Base-by-base conservation (phyloP, 2,797 vertebrate species). In the Tarsius wallacei region DNA sequence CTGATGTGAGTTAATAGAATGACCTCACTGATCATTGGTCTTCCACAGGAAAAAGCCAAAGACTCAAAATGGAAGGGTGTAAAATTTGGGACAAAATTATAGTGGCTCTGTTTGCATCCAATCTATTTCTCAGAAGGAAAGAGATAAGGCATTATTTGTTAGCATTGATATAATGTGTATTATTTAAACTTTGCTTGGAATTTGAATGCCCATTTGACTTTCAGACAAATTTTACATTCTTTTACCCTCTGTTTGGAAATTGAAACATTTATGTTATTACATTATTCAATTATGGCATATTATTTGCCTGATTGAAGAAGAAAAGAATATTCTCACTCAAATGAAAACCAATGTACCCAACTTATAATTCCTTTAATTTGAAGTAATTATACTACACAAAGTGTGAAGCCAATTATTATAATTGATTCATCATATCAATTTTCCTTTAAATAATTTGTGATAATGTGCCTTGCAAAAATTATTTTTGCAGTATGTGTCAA, bases 231-330 rank as follows among this genome's bases (percentile, higher is more conserved):
- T 86, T 97, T 86, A 49, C 21, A 76, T 87, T 96, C 26, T 92
- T 4, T 73, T 71, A 42, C 8, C 14, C 77, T 93, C n/a, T 94
- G 57, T 81, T 93, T 95, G 83, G 70, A 94, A 97, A 93, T 55
- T 53, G 64, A 97, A 95, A 81, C 47, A 64, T 59, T 96, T 90
- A 66, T 81, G 31, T 86, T 96, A 94, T 85, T 86, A 90, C 19
- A 94, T 96, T 95, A 96, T 93, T 97, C 82, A 96, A 96, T 98
- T 97, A 97, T 93, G 59, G 51, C 53, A 5, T 85, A 93, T 98
- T 97, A 97, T 47, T 95, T 97, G 82, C 96, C 55, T 97, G 91
- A 94, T 14, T 96, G 86, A 93, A 96, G 87, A 97, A 96, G 86
- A 89, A 98, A 97, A 91, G 83, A 70, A 94, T 95, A 87, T 96